Base-by-base conservation (phyloP, 2,888 invertebrate species). In the Lacanobia oleracea region DNA sequence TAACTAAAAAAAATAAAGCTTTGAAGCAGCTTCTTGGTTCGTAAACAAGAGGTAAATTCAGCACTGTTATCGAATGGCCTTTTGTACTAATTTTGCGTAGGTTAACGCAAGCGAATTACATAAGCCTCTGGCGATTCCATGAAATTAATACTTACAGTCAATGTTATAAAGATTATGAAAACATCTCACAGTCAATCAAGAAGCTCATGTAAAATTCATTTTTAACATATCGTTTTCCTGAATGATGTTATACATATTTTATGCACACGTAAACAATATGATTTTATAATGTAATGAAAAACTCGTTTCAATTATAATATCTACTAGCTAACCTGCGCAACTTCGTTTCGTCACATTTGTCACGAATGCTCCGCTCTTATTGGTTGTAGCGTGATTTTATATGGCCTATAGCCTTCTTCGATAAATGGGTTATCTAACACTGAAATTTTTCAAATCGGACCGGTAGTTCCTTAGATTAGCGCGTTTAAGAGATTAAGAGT, bases 271-370 rank as follows among this genome's bases (percentile, higher is more conserved):
- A 57, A 74, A 67, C 67, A 71, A 70, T 10, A 56, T 59, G 53
- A 68, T 68, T 60, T 56, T 56, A 56, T 76, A 48, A 54, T 27
- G 16, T 48, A 45, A 64, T 70, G 53, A 78, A 67, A 64, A 81
- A 81, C 78, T 76, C 27, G 78, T 69, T 81, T 81, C 45, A 80
- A 80, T 68, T 62, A 73, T 48, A 64, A 79, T 64, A 62, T 40
- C n/a, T 60, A n/a, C n/a, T n/a, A n/a, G n/a, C n/a, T n/a, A n/a
- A n/a, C n/a, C n/a, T n/a, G n/a, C n/a, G n/a, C n/a, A n/a, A n/a
- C n/a, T n/a, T n/a, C n/a, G n/a, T n/a, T n/a, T n/a, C n/a, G n/a
- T n/a, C n/a, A n/a, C n/a, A n/a, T n/a, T n/a, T n/a, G n/a, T n/a
- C n/a, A n/a, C n/a, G n/a, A n/a, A n/a, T n/a, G n/a, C n/a, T n/a